Conservation (phyloP, 2,113 vertebrate genomes). For the Boulengeromyrus knoepffleri region DNA sequence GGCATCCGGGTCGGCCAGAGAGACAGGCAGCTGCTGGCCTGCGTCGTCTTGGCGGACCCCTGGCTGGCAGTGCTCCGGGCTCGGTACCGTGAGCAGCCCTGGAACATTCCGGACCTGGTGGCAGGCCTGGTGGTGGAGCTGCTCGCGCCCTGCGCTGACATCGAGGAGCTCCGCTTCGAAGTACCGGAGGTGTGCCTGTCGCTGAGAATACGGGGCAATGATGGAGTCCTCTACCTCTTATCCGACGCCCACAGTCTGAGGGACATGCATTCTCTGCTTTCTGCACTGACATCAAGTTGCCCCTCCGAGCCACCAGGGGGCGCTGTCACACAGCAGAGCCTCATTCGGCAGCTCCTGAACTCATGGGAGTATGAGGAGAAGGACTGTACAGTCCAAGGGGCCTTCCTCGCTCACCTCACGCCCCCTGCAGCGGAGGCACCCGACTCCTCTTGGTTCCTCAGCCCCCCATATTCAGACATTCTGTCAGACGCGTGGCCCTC, state of each 20-base stretch:
- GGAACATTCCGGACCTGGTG: conserved; percentile 57
- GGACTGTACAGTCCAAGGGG: conserved; percentile 65
- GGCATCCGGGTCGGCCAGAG: conserved; percentile 67
- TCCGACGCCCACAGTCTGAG: conserved; percentile 68
- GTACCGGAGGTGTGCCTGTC: conserved; percentile 75
- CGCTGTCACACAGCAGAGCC: conserved; percentile 58
- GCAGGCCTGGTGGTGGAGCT: conserved; percentile 63
- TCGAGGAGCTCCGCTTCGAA: conserved; percentile 64
- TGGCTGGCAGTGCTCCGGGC: conserved; percentile 69
- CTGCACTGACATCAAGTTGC: conserved; percentile 45
- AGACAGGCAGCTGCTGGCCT: conserved; percentile 69
- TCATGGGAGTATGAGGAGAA: conserved; percentile 76
- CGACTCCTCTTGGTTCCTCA: neutral
- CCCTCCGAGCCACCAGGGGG: conserved; percentile 43
- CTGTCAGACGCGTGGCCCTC: conserved; percentile 25
- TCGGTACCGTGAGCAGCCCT: conserved; percentile 48
- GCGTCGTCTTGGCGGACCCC: conserved; percentile 70
- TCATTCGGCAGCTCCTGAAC: conserved; percentile 71
- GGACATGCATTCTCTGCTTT: conserved; percentile 59
- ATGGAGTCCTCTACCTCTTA: conserved; percentile 67
- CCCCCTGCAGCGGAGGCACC: conserved; percentile 17
- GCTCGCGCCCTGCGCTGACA: conserved; percentile 63
- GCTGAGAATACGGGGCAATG: conserved; percentile 55
- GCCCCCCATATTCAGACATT: conserved; percentile 33
- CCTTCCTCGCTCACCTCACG: conserved; percentile 71